Conservation (phyloP, 2,888 invertebrate genomes). For the Phalera bucephala region DNA sequence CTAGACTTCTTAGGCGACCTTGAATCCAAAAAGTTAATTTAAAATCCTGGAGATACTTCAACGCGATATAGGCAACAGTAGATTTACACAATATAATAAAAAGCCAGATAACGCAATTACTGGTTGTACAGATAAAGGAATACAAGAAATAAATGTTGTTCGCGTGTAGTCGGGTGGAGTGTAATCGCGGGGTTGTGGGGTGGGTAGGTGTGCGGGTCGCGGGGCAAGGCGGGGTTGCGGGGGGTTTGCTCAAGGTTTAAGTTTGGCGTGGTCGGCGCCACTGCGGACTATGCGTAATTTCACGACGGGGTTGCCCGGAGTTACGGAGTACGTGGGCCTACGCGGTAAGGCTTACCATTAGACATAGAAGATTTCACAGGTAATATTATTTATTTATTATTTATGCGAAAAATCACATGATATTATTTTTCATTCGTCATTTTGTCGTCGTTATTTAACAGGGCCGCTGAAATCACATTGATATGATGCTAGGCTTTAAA, state of each 20-base stretch:
- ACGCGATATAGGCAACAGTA: too few species aligned
- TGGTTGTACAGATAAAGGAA: slow-evolving; percentile 43
- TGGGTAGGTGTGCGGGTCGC: background rate
- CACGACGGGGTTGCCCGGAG: slow-evolving; percentile 49
- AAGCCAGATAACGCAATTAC: slow-evolving; percentile 35
- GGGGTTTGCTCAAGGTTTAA: slow-evolving; percentile 50
- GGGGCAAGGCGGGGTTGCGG: slow-evolving; percentile 22
- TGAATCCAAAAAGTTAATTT: background rate
- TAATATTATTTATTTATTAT: too few species aligned
- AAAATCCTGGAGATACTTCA: background rate
- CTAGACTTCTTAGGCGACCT: background rate
- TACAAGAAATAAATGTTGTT: slow-evolving; percentile 55
- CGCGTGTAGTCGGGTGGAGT: slow-evolving; percentile 18
- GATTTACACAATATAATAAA: too few species aligned
- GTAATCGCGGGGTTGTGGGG: slow-evolving; percentile 5
- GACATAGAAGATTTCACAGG: too few species aligned
- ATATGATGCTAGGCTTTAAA: too few species aligned
- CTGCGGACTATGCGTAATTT: slow-evolving; percentile 75
- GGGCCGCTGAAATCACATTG: too few species aligned
- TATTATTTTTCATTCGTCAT: too few species aligned
- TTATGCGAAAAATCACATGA: too few species aligned
- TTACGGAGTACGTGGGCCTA: slow-evolving; percentile 27
- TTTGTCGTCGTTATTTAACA: too few species aligned
- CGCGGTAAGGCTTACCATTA: too few species aligned
- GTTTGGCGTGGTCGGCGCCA: slow-evolving; percentile 56